Base-by-base conservation (phyloP, 2,888 invertebrate species). In the Dasysyrphus tricinctus region DNA sequence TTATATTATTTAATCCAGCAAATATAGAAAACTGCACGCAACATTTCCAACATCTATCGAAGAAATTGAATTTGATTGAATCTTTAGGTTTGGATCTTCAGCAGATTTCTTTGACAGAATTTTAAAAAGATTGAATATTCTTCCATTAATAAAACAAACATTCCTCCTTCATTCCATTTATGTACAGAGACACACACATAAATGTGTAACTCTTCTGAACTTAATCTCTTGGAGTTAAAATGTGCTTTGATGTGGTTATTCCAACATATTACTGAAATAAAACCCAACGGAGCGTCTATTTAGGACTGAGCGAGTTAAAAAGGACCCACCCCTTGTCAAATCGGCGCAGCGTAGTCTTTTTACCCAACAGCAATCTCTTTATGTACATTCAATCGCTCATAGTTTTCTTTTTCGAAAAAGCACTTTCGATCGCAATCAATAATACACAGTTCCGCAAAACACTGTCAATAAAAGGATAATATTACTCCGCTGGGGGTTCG, bases 401-500 rank as follows among this genome's bases (percentile, higher is more conserved):
- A 74, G 73, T 80, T 80, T 80, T 39, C 39, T 37, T 61, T 61
- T 61, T 56, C 44, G 49, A 47, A 74, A n/a, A 37, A 82, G 82
- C 75, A 82, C 82, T 82, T 82, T 72, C 75, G 75, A 82, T 79
- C 44, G 78, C 78, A 82, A 86, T 85, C 85, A 85, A 85, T 85
- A 85, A 81, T 81, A 81, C 63, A 77, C 81, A 81, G 74, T 65
- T 78, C 70, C 61, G 54, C 82, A 80, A 86, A 69, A 77, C 70
- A 78, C 72, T 86, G 74, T 82, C 82, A 79, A 86, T 86, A 82
- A 82, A 86, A 74, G 82, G 82, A 82, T 86, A 82, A 75, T 82
- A 79, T 86, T 57, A 72, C 82, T 54, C 70, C 74, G 70, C 49
- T 67, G 63, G 78, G 82, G 86, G 70, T 78, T 74, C n/a, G 39